Evolutionary conservation across 1,140 invertebrate genomes (phyloP).

Genomic region (Lepeophtheirus salmonis): DNA sequence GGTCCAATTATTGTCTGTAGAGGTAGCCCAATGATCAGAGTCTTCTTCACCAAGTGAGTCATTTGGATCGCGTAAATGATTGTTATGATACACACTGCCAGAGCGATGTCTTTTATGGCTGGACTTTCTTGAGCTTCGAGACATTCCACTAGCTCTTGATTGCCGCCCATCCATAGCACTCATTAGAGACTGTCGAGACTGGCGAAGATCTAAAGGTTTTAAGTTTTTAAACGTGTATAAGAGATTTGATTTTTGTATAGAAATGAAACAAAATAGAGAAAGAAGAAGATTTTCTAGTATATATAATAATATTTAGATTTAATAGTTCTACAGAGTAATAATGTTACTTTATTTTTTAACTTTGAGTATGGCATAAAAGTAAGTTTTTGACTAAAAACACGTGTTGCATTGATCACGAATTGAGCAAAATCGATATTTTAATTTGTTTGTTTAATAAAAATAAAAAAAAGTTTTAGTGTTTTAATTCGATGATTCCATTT

Average conservation of each 20-base stretch:
- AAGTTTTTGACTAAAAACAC: not conserved
- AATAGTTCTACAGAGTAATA: no score
- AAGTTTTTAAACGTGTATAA: no score
- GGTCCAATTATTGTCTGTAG: constrained; percentile 73
- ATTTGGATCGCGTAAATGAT: constrained; percentile 18
- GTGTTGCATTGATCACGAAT: not conserved
- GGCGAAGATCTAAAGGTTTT: constrained; percentile 24
- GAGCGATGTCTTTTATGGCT: constrained; percentile 17
- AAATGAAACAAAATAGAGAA: no score
- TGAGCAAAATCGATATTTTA: no score
- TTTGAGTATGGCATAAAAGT: no score
- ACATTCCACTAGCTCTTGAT: constrained; percentile 2
- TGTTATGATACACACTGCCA: constrained; percentile 2
- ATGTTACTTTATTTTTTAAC: no score
- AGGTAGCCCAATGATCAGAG: constrained; percentile 25
- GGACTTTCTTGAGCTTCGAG: constrained; percentile 16
- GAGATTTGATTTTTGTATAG: no score
- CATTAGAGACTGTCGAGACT: constrained; percentile 24
- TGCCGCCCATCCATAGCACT: constrained; percentile 18
- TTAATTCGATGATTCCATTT: not conserved
- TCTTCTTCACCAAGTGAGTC: constrained; percentile 21
- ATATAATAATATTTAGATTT: no score
- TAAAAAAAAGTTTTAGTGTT: not conserved
- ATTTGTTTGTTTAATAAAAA: not conserved
- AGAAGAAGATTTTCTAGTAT: no score